Evolutionary conservation across 2,113 vertebrate species (phyloP), one percentile per base, ranked within the genome.

Genomic region (Ictalurus furcatus): DNA sequence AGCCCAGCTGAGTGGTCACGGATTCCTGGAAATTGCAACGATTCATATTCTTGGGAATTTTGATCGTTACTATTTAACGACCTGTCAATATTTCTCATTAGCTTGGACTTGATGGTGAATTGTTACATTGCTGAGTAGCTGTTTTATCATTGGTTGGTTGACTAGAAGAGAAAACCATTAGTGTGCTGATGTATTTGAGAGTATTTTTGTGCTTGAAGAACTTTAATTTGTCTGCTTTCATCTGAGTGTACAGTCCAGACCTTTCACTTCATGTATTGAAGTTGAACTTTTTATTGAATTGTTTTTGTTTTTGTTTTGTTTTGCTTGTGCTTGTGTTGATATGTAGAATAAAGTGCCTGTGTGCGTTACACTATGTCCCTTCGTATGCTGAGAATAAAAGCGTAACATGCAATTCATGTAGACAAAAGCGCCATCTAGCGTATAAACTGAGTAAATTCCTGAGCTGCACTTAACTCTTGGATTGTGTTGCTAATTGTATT

Each of bases 361-460:
- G 73, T 76, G 58, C 19, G 6, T 63, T 40, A 84, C 80, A 59
- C 17, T 21, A 80, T 14, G 54, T 58, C 52, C 85, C 88, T 86
- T 90, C 86, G 34, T 6, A 88, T 44, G 85, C n/a, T 69, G 56
- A 65, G 30, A 82, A 65, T 40, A 54, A 34, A 30, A 74, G 78
- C 79, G 59, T 59, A 88, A 79, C 59, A 14, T 88, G 52, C 90
- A 93, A 93, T 93, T 87, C 84, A 90, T 91, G 94, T 48, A 88
- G 95, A 94, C 95, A 95, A 94, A 93, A 7, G 61, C 93, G 92
- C 93, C 95, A 93, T 93, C 96, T 95, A 95, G 94, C 90, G 95
- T 25, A 5, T 28, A 86, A 25, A 23, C 1, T 0, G 1, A 4
- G 13, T 73, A 89, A 93, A 90, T 91, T 63, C 84, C 52, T 13